These are phyloP conservation scores for Fregetta grallaria DNA, from an alignment of 2,113 vertebrate species.

Conservation along the genomic window DNA sequence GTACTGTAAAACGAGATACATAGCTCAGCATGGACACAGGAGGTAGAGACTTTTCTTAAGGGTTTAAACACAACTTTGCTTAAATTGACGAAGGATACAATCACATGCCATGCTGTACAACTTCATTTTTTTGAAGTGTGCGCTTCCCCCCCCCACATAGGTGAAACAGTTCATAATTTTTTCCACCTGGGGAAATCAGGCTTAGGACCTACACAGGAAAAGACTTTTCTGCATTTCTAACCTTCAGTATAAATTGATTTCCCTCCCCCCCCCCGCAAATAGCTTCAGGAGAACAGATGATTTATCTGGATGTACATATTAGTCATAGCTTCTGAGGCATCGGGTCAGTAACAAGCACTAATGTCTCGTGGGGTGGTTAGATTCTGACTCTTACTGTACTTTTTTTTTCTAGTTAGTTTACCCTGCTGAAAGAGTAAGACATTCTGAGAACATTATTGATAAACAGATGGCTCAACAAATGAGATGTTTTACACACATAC, in stretches of 20 bases:
- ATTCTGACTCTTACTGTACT: not conserved
- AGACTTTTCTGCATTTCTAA: not conserved
- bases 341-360: not conserved
- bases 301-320: not conserved
- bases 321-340: not conserved
- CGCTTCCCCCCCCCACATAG: not conserved
- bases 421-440: not conserved
- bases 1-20: not conserved
- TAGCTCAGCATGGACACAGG: fast-evolving
- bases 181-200: not conserved
- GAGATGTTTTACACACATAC: not conserved
- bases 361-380: not conserved
- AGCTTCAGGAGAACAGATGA: not conserved
- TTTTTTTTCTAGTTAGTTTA: not conserved
- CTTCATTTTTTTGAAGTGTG: not conserved
- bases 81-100: not conserved
- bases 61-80: not conserved
- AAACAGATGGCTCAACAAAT: not conserved
- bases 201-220: not conserved
- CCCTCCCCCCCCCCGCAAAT: not conserved
- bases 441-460: not conserved
- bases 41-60: not conserved
- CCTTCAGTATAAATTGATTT: not conserved
- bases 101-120: not conserved
- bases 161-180: not conserved